Conservation (phyloP, 64 coral and sea anemone species). For the Montipora cactus region DNA sequence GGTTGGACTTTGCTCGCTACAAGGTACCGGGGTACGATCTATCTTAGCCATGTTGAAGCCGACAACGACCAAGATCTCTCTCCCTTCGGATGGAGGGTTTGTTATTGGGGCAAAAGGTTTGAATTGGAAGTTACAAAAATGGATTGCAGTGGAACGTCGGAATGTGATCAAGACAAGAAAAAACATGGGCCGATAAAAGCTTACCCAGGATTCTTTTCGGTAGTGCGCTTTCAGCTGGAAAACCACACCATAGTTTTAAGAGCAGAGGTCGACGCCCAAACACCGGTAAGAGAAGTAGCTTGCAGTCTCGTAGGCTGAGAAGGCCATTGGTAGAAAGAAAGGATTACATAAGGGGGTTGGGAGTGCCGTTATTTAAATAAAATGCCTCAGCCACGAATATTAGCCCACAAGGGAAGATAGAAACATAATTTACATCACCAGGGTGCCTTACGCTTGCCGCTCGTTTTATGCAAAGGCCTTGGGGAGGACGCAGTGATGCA, state of each 20-base stretch:
- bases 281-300: neutral
- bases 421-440: no score
- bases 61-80: neutral
- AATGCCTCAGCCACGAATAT: no score
- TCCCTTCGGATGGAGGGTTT: neutral
- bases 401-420: no score
- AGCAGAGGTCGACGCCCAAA: slow-evolving; percentile 39
- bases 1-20: slow-evolving; percentile 32
- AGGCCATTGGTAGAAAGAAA: no score
- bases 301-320: neutral
- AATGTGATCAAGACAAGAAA: neutral
- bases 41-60: slow-evolving; percentile 33
- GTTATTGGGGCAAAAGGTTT: slow-evolving; percentile 50
- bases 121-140: slow-evolving; percentile 20
- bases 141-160: neutral
- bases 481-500: no score
- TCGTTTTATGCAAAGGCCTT: no score
- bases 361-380: no score
- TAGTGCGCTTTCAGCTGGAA: slow-evolving; percentile 33
- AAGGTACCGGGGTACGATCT: slow-evolving; percentile 2
- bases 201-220: slow-evolving; percentile 51
- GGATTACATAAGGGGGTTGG: no score
- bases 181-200: slow-evolving; percentile 18
- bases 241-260: slow-evolving; percentile 17
- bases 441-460: no score